Evolutionary conservation across 2,797 vertebrate genomes (phyloP).

Genomic region (Petrocephalus sullivani): DNA sequence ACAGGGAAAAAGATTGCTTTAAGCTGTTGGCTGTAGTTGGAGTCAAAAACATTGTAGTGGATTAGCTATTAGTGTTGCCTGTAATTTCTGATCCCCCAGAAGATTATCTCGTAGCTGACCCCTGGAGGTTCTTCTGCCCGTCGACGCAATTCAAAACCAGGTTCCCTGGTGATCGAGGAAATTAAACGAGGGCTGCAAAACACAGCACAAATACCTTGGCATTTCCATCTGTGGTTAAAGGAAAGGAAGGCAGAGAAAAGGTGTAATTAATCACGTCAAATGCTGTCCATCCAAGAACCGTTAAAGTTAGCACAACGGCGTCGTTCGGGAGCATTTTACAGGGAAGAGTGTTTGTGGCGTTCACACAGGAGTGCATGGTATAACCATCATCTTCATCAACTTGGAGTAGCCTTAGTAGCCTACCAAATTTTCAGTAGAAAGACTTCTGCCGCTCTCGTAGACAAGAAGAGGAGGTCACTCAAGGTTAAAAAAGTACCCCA

Average conservation of each 20-base stretch:
- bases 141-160: slow-evolving; percentile 12
- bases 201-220: not conserved
- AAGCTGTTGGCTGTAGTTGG: slow-evolving; percentile 35
- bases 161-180: slow-evolving; percentile 31
- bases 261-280: not conserved
- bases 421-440: not conserved
- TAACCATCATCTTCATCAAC: not conserved
- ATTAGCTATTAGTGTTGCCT: slow-evolving; percentile 44
- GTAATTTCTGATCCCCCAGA: slow-evolving; percentile 48
- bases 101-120: slow-evolving; percentile 42
- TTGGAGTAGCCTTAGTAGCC: not conserved
- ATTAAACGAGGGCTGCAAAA: slow-evolving; percentile 41
- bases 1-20: slow-evolving; percentile 30
- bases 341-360: not conserved
- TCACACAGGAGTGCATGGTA: not conserved
- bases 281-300: not conserved
- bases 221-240: slow-evolving; percentile 6
- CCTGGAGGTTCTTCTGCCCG: slow-evolving; percentile 21
- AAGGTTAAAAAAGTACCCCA: slow-evolving; percentile 45
- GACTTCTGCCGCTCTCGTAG: slow-evolving; percentile 22
- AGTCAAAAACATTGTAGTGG: slow-evolving; percentile 40
- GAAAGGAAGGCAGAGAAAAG: not conserved
- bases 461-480: slow-evolving; percentile 31
- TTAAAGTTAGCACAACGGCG: not conserved
- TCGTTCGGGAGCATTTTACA: not conserved